Conservation (phyloP, 2,888 invertebrate genomes). For the Xanthorhoe spadicearia region DNA sequence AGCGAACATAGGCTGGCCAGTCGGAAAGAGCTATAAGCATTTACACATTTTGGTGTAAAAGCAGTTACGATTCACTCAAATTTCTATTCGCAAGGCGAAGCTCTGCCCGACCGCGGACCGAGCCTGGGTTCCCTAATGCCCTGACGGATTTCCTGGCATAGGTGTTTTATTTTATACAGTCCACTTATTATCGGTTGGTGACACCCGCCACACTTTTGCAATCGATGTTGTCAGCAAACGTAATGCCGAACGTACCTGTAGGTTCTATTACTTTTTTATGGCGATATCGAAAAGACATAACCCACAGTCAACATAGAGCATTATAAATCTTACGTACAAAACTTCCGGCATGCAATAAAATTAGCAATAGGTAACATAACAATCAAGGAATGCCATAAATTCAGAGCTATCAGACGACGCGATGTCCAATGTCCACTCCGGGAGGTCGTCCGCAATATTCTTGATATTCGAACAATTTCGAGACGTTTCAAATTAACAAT, state of each 20-base stretch:
- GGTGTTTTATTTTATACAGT: too few species aligned
- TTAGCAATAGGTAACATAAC: constrained; percentile 43
- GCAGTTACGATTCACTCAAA: too few species aligned
- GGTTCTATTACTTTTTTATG: constrained; percentile 51
- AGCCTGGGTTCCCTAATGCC: too few species aligned
- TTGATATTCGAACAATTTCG: constrained; percentile 33
- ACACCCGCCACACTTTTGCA: too few species aligned
- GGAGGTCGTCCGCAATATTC: constrained; percentile 28
- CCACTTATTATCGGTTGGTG: too few species aligned
- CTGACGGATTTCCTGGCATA: too few species aligned
- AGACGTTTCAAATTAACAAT: constrained; percentile 55
- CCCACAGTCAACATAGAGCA: constrained; percentile 46
- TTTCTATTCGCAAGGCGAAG: too few species aligned
- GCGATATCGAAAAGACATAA: constrained; percentile 55
- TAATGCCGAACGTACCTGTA: constrained; percentile 50
- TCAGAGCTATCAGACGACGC: constrained; percentile 35
- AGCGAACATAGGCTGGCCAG: too few species aligned
- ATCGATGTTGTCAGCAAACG: constrained; percentile 51
- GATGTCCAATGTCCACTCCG: constrained; percentile 28
- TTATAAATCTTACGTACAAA: constrained; percentile 55
- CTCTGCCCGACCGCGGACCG: too few species aligned
- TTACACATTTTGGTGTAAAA: too few species aligned
- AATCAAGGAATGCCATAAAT: constrained; percentile 42
- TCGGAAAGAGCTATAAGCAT: too few species aligned
- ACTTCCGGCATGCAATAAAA: constrained; percentile 53